Evolutionary conservation across 1,140 invertebrate genomes (phyloP).

Genomic region (Idris sp.): DNA sequence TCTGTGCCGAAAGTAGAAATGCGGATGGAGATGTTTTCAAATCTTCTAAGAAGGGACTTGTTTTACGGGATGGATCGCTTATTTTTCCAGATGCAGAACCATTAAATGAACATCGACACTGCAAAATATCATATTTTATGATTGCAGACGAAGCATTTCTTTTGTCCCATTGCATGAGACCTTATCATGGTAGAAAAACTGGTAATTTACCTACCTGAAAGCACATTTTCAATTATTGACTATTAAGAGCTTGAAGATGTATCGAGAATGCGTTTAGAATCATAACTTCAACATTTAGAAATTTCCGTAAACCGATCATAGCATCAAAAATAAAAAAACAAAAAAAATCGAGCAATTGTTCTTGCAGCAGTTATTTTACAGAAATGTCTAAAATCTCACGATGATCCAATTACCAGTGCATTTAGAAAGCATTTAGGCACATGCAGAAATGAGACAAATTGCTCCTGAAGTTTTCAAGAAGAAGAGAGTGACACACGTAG

Average conservation of each 20-base stretch:
- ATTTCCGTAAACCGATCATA: constrained; percentile 6
- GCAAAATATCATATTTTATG: constrained; percentile 2
- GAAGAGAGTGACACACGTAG: too few relatives aligned
- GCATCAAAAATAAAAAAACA: too few relatives aligned
- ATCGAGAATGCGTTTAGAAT: constrained; percentile 12
- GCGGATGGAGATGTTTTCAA: constrained; percentile 8
- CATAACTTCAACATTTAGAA: not conserved
- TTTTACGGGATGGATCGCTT: not conserved
- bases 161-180: not conserved
- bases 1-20: constrained; percentile 12
- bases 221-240: constrained; percentile 1
- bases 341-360: not conserved
- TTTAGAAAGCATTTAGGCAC: too few relatives aligned
- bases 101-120: not conserved
- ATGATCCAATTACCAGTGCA: too few relatives aligned
- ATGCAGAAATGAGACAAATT: too few relatives aligned
- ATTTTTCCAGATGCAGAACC: constrained; percentile 4
- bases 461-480: too few relatives aligned
- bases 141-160: constrained; percentile 1
- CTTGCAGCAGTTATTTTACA: constrained; percentile 1
- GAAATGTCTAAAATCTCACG: too few relatives aligned
- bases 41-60: not conserved
- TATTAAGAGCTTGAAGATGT: constrained; percentile 6
- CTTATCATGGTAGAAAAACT: not conserved
- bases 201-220: not conserved